These are phyloP conservation scores for Daboia siamensis DNA, from an alignment of 2,113 vertebrate genomes.

Conservation along the genomic window DNA sequence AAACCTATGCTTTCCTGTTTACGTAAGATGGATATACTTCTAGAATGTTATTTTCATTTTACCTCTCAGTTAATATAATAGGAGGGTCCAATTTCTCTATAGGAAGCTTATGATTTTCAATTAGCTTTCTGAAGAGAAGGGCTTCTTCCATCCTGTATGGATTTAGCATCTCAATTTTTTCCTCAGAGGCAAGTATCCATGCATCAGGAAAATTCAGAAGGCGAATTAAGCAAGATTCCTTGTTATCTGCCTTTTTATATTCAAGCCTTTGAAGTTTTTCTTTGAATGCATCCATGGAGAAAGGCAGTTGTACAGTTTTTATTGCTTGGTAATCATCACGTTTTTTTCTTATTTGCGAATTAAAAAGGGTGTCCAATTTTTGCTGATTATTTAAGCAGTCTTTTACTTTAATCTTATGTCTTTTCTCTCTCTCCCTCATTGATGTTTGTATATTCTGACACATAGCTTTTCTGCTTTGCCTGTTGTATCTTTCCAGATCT, in stretches of 20 bases:
- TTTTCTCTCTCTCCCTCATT: slow-evolving; percentile 61
- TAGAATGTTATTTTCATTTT: slow-evolving; percentile 41
- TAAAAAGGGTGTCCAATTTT: slow-evolving; percentile 84
- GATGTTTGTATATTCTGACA: slow-evolving; percentile 50
- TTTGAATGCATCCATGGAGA: slow-evolving; percentile 78
- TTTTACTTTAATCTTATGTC: slow-evolving; percentile 77
- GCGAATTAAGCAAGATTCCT: slow-evolving; percentile 75
- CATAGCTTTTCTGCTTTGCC: slow-evolving; percentile 70
- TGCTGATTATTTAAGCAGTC: slow-evolving; percentile 76
- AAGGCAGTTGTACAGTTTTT: slow-evolving; percentile 74
- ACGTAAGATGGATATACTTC: not conserved
- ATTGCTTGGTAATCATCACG: slow-evolving; percentile 51
- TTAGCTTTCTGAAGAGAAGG: slow-evolving; percentile 84
- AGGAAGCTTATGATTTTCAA: slow-evolving; percentile 88
- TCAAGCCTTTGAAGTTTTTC: slow-evolving; percentile 65
- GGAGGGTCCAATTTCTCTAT: slow-evolving; percentile 79
- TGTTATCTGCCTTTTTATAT: slow-evolving; percentile 35
- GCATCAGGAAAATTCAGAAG: slow-evolving; percentile 82
- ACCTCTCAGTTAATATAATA: slow-evolving; percentile 87
- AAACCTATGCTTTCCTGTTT: not conserved
- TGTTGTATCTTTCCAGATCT: slow-evolving; percentile 77
- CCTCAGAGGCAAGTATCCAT: slow-evolving; percentile 83
- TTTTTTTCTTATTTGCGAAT: slow-evolving; percentile 74
- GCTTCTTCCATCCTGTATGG: slow-evolving; percentile 90
- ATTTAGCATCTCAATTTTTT: slow-evolving; percentile 84